phyloP scores from a whole-genome alignment of 2,113 vertebrate species.

The Neomonachus schauinslandi region DNA sequence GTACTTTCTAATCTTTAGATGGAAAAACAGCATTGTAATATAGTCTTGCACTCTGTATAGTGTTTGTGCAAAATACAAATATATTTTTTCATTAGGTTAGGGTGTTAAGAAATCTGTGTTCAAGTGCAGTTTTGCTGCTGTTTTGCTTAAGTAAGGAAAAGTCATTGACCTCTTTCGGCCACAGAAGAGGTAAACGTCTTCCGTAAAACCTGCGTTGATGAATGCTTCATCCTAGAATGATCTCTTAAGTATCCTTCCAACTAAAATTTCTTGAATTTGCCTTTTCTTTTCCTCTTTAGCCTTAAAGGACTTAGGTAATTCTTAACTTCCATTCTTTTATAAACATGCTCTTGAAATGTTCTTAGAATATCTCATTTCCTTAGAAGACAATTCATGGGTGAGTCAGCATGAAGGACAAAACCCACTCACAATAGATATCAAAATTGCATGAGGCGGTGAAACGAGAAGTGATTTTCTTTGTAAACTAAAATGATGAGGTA shows the following conservation, averaged over 20 bases:
- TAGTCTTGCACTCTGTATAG: neutral
- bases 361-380: slow-evolving; percentile 61
- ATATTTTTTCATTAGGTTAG: neutral
- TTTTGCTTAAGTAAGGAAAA: neutral
- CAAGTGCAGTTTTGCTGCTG: neutral
- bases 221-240: neutral
- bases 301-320: neutral
- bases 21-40: neutral
- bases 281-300: slow-evolving; percentile 1
- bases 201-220: neutral
- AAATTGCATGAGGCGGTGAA: slow-evolving; percentile 41
- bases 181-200: neutral
- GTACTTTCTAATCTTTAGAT: neutral
- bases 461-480: slow-evolving; percentile 52
- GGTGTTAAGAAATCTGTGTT: neutral
- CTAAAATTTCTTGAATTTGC: neutral
- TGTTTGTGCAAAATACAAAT: neutral
- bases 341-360: slow-evolving; percentile 16
- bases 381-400: slow-evolving; percentile 56
- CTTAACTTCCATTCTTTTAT: slow-evolving; percentile 16
- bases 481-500: slow-evolving; percentile 27
- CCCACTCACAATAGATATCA: slow-evolving; percentile 3
- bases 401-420: slow-evolving; percentile 40
- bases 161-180: neutral
- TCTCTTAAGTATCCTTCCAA: neutral